Evolutionary conservation across 2,113 vertebrate species (phyloP).

Genomic region (Casuarius casuarius): DNA sequence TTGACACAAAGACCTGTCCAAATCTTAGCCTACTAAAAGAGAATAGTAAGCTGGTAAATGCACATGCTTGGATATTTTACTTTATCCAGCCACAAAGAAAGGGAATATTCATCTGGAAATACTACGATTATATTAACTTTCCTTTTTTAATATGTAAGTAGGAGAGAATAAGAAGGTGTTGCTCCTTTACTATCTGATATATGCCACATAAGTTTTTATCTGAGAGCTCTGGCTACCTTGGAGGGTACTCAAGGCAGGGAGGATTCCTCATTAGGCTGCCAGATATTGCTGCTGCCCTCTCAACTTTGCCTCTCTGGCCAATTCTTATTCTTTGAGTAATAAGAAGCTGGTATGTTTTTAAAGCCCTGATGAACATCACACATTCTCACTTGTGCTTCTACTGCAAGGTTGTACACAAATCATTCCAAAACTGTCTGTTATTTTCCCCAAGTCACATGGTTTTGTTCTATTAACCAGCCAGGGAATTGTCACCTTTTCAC

Average conservation of each 20-base stretch:
- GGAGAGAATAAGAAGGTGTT: not conserved
- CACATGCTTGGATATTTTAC: not conserved
- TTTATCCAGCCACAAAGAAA: not conserved
- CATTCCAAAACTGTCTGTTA: not conserved
- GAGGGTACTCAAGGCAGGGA: not conserved
- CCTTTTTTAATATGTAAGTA: not conserved
- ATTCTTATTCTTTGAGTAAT: not conserved
- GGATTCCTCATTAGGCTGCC: not conserved
- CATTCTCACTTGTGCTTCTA: not conserved
- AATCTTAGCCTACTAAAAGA: not conserved
- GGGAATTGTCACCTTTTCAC: constrained; percentile 29
- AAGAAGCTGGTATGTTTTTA: not conserved
- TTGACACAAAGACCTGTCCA: not conserved
- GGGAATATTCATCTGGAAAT: not conserved
- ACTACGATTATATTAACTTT: not conserved
- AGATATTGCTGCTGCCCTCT: not conserved
- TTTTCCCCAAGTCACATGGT: not conserved
- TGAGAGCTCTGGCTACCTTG: not conserved
- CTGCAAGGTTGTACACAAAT: not conserved
- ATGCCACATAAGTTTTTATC: not conserved
- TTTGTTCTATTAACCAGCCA: constrained; percentile 17
- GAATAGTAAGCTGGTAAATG: not conserved
- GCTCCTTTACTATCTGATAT: not conserved
- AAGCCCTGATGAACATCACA: not conserved
- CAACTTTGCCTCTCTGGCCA: not conserved